Evolutionary conservation across 2,888 invertebrate species (phyloP).

Genomic region (Hirtodrosophila alboralis): DNA sequence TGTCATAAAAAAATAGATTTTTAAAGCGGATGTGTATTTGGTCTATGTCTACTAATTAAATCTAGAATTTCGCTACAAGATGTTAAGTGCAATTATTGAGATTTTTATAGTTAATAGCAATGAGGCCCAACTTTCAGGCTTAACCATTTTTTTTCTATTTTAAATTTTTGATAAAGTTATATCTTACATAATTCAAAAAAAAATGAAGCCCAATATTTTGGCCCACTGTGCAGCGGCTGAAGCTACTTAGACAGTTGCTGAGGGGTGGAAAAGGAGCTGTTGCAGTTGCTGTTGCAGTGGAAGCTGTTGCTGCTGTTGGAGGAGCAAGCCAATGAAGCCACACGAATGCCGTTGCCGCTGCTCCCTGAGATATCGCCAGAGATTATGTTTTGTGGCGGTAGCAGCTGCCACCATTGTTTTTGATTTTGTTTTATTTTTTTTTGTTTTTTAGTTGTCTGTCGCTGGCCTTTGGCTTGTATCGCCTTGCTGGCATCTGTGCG

Average conservation of each 20-base stretch:
- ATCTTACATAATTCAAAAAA: too few relatives aligned
- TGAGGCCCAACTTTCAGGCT: too few relatives aligned
- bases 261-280: slow-evolving; percentile 15
- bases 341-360: slow-evolving; percentile 64
- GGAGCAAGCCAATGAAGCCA: slow-evolving; percentile 67
- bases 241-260: slow-evolving; percentile 47
- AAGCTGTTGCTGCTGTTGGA: too few relatives aligned
- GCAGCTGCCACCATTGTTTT: slow-evolving; percentile 80
- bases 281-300: slow-evolving; percentile 20
- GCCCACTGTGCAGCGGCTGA: too few relatives aligned
- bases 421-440: slow-evolving; percentile 47
- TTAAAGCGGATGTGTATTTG: too few relatives aligned
- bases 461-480: slow-evolving; percentile 79
- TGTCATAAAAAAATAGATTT: too few relatives aligned
- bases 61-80: too few relatives aligned
- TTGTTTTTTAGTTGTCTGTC: slow-evolving; percentile 32
- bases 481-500: slow-evolving; percentile 76
- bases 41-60: too few relatives aligned
- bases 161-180: too few relatives aligned
- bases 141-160: too few relatives aligned
- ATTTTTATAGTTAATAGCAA: too few relatives aligned
- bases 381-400: slow-evolving; percentile 80
- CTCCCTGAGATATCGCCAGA: slow-evolving; percentile 73
- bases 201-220: slow-evolving; percentile 25
- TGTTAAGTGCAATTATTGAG: too few relatives aligned